Base-by-base conservation (phyloP, 2,113 vertebrate genomes). In the Gasterosteus nipponicus region DNA sequence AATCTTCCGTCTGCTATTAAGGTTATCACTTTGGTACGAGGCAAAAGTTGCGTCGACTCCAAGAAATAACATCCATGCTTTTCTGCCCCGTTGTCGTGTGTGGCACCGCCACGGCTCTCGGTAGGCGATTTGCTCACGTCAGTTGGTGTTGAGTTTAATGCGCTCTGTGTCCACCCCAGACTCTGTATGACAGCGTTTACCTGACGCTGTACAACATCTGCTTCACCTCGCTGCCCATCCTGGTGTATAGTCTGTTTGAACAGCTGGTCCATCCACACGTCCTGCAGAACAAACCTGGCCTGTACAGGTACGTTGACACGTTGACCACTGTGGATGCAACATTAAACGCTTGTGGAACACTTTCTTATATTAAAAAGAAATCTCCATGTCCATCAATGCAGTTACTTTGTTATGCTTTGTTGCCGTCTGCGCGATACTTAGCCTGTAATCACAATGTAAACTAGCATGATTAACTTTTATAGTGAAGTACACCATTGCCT, bases 191-290 rank as follows among this genome's bases (percentile, higher is more conserved):
- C 94, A 97, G 98, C 83, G 98, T 98, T 70, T 99, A 99, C 91
- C 94, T 99, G 94, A 99, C 98, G 89, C 96, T 99, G 87, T 99
- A 99, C 95, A 99, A 99, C 94, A 99, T 99, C 94, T 98, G 97
- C 95, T 99, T 99, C 94, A 99, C 98, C 86, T 99, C 98, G 69
- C 90, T 99, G 92, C 98, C 98, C 94, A 95, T 99, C 91, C 96
- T 99, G 87, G 95, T 98, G 77, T 99, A 97, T 91, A 99, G 98
- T 93, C 95, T 99, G 71, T 96, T 99, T 95, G 98, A 99, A 85
- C 98, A 99, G 92, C 96, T 98, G 86, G 94, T 99, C 84, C 96
- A 99, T 80, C 97, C 98, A 42, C 96, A 98, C 70, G 86, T 98
- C 18, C 91, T 99, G 71, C 97, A 98, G 90, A 97, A 82, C 77